These are phyloP conservation scores for Elephantulus edwardii DNA, from an alignment of 2,113 vertebrate genomes.

Conservation along the genomic window DNA sequence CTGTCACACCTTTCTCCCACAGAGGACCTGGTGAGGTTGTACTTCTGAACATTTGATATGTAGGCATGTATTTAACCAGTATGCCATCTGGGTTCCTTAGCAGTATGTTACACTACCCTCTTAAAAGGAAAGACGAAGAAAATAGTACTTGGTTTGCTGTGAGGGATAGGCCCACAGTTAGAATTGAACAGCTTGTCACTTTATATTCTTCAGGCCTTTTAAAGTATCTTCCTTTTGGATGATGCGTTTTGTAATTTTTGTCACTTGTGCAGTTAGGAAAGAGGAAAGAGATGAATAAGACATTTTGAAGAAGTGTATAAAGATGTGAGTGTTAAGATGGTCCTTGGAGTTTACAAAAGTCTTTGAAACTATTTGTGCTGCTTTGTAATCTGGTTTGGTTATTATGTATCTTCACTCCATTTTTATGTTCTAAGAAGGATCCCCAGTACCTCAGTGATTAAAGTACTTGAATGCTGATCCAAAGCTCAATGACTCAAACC, in stretches of 20 bases:
- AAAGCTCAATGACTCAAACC: neutral
- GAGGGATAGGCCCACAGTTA: neutral
- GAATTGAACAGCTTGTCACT: neutral
- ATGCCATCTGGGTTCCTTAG: no score
- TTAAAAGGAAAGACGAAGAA: neutral
- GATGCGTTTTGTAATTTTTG: neutral
- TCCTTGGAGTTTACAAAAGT: constrained; percentile 29
- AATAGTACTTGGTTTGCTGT: rapidly evolving
- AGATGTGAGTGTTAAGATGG: constrained; percentile 12
- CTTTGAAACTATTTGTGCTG: constrained; percentile 37
- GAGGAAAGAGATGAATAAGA: neutral
- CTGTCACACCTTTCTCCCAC: no score
- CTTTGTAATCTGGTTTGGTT: neutral
- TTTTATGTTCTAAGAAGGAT: constrained; percentile 28
- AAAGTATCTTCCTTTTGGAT: neutral
- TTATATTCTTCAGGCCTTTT: neutral
- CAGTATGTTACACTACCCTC: neutral
- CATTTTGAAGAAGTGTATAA: neutral
- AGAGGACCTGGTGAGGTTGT: no score
- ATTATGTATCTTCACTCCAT: constrained; percentile 15
- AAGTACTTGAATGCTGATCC: neutral
- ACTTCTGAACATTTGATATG: no score
- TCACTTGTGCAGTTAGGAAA: neutral
- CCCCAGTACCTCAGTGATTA: neutral
- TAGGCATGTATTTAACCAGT: no score